phyloP scores from a whole-genome alignment of 2,888 invertebrate species.

The Halictus quadricinctus region DNA sequence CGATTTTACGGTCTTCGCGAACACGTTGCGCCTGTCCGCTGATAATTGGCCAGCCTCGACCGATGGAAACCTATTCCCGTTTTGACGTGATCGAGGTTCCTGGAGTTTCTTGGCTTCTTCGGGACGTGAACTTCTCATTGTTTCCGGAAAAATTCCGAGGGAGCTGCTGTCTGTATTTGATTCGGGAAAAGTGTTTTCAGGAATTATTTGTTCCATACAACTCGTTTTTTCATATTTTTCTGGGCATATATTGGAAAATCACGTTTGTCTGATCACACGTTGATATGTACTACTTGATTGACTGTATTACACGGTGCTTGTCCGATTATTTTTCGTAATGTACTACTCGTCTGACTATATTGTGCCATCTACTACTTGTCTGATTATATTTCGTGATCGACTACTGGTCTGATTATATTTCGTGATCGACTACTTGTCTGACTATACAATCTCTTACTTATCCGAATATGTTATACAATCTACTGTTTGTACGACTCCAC shows the following conservation, averaged over 20 bases:
- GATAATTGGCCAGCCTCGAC: not conserved
- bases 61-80: not conserved
- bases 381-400: too few relatives aligned
- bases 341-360: not conserved
- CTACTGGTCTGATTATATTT: too few relatives aligned
- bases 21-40: not conserved
- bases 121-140: not conserved
- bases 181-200: not conserved
- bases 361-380: too few relatives aligned
- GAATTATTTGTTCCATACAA: not conserved
- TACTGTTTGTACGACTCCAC: not conserved
- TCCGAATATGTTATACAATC: not conserved
- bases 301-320: too few relatives aligned
- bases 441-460: not conserved
- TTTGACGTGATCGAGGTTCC: not conserved
- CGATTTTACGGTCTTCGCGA: slow-evolving; percentile 8
- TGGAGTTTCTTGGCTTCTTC: not conserved
- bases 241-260: too few relatives aligned
- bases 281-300: too few relatives aligned
- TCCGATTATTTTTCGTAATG: not conserved
- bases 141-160: not conserved
- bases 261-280: too few relatives aligned
- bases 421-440: not conserved
- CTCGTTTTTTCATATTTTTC: too few relatives aligned
- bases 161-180: not conserved